Percentiles rank a stretch among this genome's conserved stretches.
These are phyloP conservation scores for Arenaria interpres DNA, from an alignment of 2,113 vertebrate species.

Conservation along the genomic window DNA sequence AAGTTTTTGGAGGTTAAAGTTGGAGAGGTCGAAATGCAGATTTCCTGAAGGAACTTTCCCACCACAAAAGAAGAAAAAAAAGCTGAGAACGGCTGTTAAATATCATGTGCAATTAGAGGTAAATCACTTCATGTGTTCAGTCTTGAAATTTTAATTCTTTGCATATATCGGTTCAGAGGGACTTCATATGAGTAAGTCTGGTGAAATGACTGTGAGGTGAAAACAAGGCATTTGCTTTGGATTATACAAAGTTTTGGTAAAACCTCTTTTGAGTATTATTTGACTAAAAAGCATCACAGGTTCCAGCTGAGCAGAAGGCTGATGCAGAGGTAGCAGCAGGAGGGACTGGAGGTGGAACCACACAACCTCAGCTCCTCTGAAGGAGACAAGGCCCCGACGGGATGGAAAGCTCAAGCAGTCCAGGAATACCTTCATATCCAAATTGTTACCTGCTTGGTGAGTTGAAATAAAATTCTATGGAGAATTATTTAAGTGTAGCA, in stretches of 20 bases:
- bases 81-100: not conserved
- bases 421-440: not conserved
- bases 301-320: not conserved
- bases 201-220: not conserved
- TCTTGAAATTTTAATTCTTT: not conserved
- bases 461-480: not conserved
- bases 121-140: not conserved
- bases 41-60: not conserved
- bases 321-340: not conserved
- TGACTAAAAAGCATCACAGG: not conserved
- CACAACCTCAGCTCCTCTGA: not conserved
- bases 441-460: not conserved
- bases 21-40: not conserved
- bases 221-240: not conserved
- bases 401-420: not conserved
- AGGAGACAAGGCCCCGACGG: not conserved
- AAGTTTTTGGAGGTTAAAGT: not conserved
- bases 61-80: not conserved
- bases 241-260: not conserved
- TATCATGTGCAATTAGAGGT: not conserved
- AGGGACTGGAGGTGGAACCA: not conserved
- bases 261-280: not conserved
- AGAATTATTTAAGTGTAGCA: not conserved
- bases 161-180: not conserved
- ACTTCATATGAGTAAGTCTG: not conserved